Evolutionary conservation across 2,888 invertebrate genomes (phyloP).

Genomic region (Drosophila atripex): DNA sequence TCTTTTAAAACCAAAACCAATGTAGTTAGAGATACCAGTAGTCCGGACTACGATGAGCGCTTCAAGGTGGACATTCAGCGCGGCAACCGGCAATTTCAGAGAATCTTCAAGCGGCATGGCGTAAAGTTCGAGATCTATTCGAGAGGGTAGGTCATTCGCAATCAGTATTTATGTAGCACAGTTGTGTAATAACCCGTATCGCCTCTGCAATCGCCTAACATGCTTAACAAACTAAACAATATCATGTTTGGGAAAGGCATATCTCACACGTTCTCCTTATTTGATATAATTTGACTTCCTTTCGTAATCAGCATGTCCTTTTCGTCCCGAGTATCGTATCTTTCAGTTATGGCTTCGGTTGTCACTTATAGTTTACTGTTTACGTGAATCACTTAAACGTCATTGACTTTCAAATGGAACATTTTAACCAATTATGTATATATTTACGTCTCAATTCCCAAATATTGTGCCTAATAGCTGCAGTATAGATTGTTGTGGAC

Average conservation of each 20-base stretch:
- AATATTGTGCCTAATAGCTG: conserved; percentile 74
- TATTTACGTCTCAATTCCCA: conserved; percentile 62
- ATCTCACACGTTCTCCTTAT: background rate
- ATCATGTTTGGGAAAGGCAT: background rate
- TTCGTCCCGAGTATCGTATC: conserved; percentile 13
- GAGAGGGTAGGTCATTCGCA: conserved; percentile 90
- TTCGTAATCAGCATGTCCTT: conserved; percentile 21
- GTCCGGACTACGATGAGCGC: conserved; percentile 93
- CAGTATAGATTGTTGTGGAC: conserved; percentile 83
- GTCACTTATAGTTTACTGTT: conserved; percentile 3
- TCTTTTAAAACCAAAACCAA: conserved; percentile 90
- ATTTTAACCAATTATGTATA: conserved; percentile 56
- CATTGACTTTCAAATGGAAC: conserved; percentile 27
- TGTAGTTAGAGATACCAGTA: conserved; percentile 92
- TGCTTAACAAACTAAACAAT: conserved; percentile 13
- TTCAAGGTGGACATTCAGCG: conserved; percentile 92
- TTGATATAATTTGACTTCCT: conserved; percentile 2
- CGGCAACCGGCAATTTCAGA: conserved; percentile 90
- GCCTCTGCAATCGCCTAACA: conserved; percentile 30
- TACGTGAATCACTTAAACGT: conserved; percentile 22
- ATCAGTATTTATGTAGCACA: background rate
- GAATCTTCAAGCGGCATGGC: conserved; percentile 94
- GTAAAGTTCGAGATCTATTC: conserved; percentile 96
- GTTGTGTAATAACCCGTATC: conserved; percentile 9
- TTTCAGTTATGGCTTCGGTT: conserved; percentile 18